phyloP scores from a whole-genome alignment of 2,888 invertebrate species.

The Nesidiocoris tenuis region DNA sequence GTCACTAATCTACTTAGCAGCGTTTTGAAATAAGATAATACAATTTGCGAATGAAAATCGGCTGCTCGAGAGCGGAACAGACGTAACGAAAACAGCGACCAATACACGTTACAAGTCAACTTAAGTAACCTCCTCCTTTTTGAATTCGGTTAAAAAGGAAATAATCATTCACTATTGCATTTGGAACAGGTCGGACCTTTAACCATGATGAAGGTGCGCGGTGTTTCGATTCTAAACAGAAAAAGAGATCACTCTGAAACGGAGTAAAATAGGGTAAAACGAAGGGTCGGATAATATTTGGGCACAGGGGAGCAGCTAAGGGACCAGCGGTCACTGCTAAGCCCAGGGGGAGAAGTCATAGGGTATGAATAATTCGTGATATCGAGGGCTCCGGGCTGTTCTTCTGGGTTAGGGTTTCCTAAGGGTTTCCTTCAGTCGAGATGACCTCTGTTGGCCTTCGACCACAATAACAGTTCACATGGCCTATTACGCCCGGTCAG shows the following conservation, averaged over 20 bases:
- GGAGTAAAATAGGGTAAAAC: constrained; percentile 13
- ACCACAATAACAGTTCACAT: constrained; percentile 28
- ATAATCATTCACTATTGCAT: no score
- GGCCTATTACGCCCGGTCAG: constrained; percentile 25
- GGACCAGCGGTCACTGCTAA: constrained; percentile 15
- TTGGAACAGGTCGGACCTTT: no score
- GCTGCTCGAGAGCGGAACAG: no score
- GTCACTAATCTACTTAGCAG: no score
- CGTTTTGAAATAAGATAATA: no score
- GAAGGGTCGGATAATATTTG: constrained; percentile 32
- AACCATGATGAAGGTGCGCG: no score
- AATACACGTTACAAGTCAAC: no score
- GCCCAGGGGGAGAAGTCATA: constrained; percentile 31
- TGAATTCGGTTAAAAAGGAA: no score
- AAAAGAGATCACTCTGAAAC: background rate
- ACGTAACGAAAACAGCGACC: no score
- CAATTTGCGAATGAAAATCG: no score
- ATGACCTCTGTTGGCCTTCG: constrained; percentile 27
- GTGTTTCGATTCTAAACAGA: background rate
- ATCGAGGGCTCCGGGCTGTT: background rate
- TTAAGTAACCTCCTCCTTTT: no score
- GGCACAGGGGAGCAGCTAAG: constrained; percentile 19
- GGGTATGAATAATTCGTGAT: constrained; percentile 40
- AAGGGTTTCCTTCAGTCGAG: constrained; percentile 11
- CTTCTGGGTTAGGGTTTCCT: background rate